Base-by-base conservation (phyloP, 1,140 invertebrate species). In the Sycophaga agraensis region DNA sequence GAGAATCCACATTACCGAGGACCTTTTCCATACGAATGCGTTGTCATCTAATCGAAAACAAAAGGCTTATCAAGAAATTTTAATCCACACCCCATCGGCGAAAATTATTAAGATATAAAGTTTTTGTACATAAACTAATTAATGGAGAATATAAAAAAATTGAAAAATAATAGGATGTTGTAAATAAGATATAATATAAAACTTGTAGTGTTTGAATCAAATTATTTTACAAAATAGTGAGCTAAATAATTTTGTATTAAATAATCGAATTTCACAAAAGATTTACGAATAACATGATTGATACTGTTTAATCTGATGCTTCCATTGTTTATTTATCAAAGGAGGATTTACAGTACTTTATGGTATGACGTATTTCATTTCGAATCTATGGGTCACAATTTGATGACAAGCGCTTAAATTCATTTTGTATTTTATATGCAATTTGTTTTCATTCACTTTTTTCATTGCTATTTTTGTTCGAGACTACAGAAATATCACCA, bases 21-120 rank as follows among this genome's bases (percentile, higher is more conserved):
- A 64, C 72, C 83, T 19, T 86, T 85, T 64, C 86, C 86, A n/a
- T 85, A 87, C 65, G 87, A 88, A 70, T 89, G 87, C 70, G 82
- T 89, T 63, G 83, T 88, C 42, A 88, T 88, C 72, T 89, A 49
- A 64, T 42, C 31, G 49, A n/a, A 55, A 49, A 39, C 22, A 9
- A 28, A 34, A 43, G 24, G 37, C n/a, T 24, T 16, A 43, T 11
- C 7, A 51, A 40, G 11, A 28, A 48, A n/a, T 57, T 28, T 45
- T 48, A 42, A 50, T 40, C 17, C 42, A 54, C 17, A 40, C n/a
- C 40, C 28, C 55, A 17, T 39, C 17, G 51, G 22, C 53, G 17
- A 45, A 9, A 56, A 42, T 8, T 40, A 48, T 42, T 31, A 9
- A 35, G 22, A 53, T 61, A 48, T 53, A 46, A 37, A 6, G 66